A percentile compares a stretch with the other conserved stretches of the same genome.
Evolutionary conservation across 2,888 invertebrate species (phyloP).

Genomic region (Gymnocheta viridis): DNA sequence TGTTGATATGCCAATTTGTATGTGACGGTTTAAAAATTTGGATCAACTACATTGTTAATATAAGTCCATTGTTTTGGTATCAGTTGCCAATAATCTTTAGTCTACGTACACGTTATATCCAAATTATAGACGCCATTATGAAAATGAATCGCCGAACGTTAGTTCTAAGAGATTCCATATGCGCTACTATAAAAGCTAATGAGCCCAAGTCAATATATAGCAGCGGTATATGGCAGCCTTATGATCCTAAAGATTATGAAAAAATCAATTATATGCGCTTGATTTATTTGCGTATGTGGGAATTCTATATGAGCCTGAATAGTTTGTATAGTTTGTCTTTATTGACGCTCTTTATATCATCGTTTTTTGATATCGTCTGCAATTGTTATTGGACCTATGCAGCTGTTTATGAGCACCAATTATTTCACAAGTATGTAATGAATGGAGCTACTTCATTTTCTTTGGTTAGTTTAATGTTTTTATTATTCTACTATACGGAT

Average conservation of each 20-base stretch:
- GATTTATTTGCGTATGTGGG: conserved; percentile 68
- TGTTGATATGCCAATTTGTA: conserved; percentile 6
- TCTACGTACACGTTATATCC: conserved; percentile 51
- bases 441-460: conserved; percentile 72
- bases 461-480: conserved; percentile 70
- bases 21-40: conserved; percentile 55
- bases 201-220: conserved; percentile 39
- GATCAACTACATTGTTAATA: conserved; percentile 32
- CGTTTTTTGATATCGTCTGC: conserved; percentile 69
- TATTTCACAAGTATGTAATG: conserved; percentile 68
- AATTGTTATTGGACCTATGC: conserved; percentile 70
- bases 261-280: conserved; percentile 68
- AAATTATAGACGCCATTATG: conserved; percentile 48
- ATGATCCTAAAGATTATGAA: conserved; percentile 70
- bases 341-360: conserved; percentile 60
- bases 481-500: conserved; percentile 75
- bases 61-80: conserved; percentile 54
- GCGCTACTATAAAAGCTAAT: not conserved
- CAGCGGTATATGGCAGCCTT: conserved; percentile 60
- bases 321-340: conserved; percentile 69
- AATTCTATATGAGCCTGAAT: conserved; percentile 58
- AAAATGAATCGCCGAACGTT: conserved; percentile 19
- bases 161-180: conserved; percentile 22
- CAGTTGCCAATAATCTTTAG: conserved; percentile 4
- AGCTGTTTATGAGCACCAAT: conserved; percentile 17